Base-by-base conservation (phyloP, 1,140 invertebrate genomes). In the Ephestia elutella region DNA sequence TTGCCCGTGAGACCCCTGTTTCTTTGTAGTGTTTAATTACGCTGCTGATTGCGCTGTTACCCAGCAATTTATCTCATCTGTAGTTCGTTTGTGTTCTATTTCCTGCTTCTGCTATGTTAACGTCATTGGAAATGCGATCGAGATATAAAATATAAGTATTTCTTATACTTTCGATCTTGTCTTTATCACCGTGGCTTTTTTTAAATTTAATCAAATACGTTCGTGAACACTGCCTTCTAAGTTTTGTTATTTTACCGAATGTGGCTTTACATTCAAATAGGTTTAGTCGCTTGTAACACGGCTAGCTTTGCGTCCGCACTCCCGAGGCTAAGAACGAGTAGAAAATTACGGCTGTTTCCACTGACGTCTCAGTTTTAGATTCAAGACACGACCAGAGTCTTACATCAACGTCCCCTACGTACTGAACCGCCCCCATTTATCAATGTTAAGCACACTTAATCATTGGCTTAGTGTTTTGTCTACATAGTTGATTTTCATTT, bases 381-480 rank as follows among this genome's bases (percentile, higher is more conserved):
- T 53, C 50, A 25, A 7, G 50, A 13, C 21, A 25, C 50, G 50
- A 53, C n/a, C 50, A 4, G 11, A 20, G 49, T 20, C 5, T 20
- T 50, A 50, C 19, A 25, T 28, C 19, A 53, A 53, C 21, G 21
- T 25, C 10, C 13, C 21, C 21, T 21, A 25, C n/a, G 50, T 25
- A n/a, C 15, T n/a, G 13, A 25, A 25, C 50, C 38, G 38, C 21
- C 50, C 21, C 50, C 13, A 53, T 53, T 53, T 53, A 21, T 53
- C 20, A 53, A 21, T 10, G 50, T 53, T 53, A 53, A 53, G 21
- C 50, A 53, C 20, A 53, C 50, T 53, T 53, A 25, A 53, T 50
- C 18, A 50, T 50, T 50, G 20, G 18, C 18, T 50, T 50, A 19
- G 18, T 50, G 20, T 50, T 20, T 20, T 21, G 49, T 50, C 49